Evolutionary conservation across 1,140 invertebrate genomes (phyloP).

Genomic region (Brachionus plicatilis): DNA sequence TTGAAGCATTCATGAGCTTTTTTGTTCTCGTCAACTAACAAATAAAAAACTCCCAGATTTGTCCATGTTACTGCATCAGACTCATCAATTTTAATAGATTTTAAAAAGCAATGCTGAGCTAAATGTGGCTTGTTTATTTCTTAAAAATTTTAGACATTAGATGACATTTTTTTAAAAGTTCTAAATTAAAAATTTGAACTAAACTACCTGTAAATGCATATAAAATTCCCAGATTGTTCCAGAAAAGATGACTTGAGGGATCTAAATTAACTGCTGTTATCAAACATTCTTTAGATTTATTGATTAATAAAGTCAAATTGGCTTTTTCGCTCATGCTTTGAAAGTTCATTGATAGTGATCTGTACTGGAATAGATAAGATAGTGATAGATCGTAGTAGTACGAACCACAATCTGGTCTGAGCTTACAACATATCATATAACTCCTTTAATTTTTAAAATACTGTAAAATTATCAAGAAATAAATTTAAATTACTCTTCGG

Average conservation of each 20-base stretch:
- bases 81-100: conserved; percentile 32
- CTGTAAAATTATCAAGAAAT: too few species aligned
- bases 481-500: conserved; percentile 31
- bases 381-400: conserved; percentile 21
- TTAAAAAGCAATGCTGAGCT: conserved; percentile 25
- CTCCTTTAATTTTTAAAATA: neutral
- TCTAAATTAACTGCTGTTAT: conserved; percentile 29
- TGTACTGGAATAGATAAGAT: conserved; percentile 8
- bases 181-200: neutral
- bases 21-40: neutral
- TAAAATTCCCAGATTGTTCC: conserved; percentile 28
- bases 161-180: too few species aligned
- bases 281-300: conserved; percentile 24
- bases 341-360: neutral
- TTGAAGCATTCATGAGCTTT: conserved; percentile 34
- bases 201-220: conserved; percentile 16
- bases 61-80: conserved; percentile 18
- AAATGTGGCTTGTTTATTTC: conserved; percentile 37
- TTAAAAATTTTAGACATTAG: neutral
- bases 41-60: conserved; percentile 21
- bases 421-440: conserved; percentile 31
- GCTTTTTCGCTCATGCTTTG: conserved; percentile 15
- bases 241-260: neutral
- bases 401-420: conserved; percentile 16
- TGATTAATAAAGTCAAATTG: neutral